Conservation (phyloP, 2,888 invertebrate species). For the Chydorus sphaericus region DNA sequence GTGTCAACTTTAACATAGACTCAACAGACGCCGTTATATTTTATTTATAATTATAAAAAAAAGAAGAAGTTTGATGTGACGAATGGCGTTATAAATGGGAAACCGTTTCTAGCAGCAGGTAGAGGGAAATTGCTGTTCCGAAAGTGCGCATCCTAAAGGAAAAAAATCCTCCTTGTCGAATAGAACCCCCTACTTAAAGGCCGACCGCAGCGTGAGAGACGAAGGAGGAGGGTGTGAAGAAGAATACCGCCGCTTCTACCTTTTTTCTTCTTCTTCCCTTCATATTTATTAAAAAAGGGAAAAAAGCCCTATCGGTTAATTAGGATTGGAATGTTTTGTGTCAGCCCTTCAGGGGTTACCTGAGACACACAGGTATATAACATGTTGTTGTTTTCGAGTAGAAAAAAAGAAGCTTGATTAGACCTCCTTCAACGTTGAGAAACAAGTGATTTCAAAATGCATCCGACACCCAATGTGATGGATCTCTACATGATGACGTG, state of each 20-base stretch:
- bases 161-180: background rate
- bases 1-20: background rate
- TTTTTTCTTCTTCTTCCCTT: background rate
- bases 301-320: constrained; percentile 11
- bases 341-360: background rate
- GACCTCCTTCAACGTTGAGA: too few species aligned
- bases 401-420: too few species aligned
- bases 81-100: too few species aligned
- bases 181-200: constrained; percentile 11
- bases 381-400: too few species aligned
- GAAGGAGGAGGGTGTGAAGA: constrained; percentile 12
- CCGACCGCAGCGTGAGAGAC: constrained; percentile 11
- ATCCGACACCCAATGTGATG: too few species aligned
- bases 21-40: background rate
- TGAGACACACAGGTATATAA: too few species aligned
- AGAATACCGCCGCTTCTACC: background rate
- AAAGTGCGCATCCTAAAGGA: constrained; percentile 1
- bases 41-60: background rate
- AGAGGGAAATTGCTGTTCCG: too few species aligned
- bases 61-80: too few species aligned
- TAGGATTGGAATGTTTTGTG: constrained; percentile 12
- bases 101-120: too few species aligned
- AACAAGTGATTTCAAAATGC: too few species aligned
- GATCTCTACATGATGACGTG: too few species aligned
- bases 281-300: background rate